Evolutionary conservation across 1,140 invertebrate species (phyloP).

Genomic region (Trypoxylus dichotomus): DNA sequence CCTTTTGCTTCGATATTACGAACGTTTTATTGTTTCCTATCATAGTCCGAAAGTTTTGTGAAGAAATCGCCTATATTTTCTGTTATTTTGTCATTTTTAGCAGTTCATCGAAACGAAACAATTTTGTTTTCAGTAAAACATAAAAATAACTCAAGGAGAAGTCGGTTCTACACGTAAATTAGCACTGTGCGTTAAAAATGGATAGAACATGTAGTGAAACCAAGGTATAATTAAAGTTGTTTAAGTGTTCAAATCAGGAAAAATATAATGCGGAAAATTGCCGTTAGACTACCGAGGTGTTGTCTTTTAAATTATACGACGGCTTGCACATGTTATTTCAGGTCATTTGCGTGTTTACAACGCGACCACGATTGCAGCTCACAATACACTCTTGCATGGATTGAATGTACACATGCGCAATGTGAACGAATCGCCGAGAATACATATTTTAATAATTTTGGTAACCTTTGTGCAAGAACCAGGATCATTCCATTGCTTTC

Average conservation of each 20-base stretch:
- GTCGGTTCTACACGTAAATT: background rate
- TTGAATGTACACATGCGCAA: background rate
- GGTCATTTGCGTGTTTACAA: conserved; percentile 20
- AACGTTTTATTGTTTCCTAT: background rate
- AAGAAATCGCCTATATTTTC: background rate
- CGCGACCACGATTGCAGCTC: conserved; percentile 13
- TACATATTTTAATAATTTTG: background rate
- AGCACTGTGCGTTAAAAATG: conserved; percentile 19
- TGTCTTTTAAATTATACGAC: conserved; percentile 2
- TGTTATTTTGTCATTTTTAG: background rate
- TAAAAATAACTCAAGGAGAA: conserved; percentile 25
- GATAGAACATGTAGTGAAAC: background rate
- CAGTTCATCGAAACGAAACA: background rate
- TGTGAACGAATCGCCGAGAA: background rate
- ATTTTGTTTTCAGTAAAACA: conserved; percentile 14
- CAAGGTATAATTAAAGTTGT: background rate
- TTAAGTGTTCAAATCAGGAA: background rate
- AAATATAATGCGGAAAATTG: background rate
- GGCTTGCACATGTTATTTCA: background rate
- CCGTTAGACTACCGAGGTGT: background rate
- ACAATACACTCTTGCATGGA: conserved; percentile 7
- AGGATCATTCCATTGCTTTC: too few relatives aligned
- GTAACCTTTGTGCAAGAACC: background rate
- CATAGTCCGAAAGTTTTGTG: background rate
- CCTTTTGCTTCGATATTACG: background rate